Conservation (phyloP, 2,113 vertebrate genomes). For the Campylomormyrus numenius region DNA sequence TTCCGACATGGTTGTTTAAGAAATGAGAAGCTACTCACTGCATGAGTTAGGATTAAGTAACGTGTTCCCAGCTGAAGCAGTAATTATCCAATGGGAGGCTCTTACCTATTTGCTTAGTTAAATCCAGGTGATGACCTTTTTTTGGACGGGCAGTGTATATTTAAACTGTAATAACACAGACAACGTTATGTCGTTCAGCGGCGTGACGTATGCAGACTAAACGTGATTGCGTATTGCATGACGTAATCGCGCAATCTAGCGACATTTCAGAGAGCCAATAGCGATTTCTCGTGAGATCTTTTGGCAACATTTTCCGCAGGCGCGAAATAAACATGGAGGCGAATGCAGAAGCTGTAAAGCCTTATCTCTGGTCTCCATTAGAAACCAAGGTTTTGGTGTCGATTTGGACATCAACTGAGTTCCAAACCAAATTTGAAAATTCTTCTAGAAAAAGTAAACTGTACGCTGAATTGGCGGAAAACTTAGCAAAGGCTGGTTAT, state of each 20-base stretch:
- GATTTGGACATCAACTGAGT: neutral
- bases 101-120: too few species aligned
- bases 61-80: too few species aligned
- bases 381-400: neutral
- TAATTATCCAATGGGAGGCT: too few species aligned
- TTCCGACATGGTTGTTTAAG: too few species aligned
- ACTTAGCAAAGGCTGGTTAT: neutral
- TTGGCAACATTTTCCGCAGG: neutral
- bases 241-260: neutral
- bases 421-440: neutral
- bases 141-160: neutral
- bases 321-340: neutral
- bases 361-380: neutral
- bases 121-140: too few species aligned
- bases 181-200: neutral
- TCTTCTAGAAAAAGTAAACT: neutral
- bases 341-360: neutral
- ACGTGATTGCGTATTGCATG: neutral
- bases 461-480: neutral
- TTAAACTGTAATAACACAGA: neutral
- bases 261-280: neutral
- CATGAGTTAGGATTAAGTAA: too few species aligned
- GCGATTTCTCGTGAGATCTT: neutral
- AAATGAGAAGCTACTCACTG: too few species aligned
- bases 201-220: neutral